A percentile compares a stretch with the other conserved stretches of the same genome.
Conservation (phyloP, 64 coral and sea anemone species). For the Pachyseris speciosa region DNA sequence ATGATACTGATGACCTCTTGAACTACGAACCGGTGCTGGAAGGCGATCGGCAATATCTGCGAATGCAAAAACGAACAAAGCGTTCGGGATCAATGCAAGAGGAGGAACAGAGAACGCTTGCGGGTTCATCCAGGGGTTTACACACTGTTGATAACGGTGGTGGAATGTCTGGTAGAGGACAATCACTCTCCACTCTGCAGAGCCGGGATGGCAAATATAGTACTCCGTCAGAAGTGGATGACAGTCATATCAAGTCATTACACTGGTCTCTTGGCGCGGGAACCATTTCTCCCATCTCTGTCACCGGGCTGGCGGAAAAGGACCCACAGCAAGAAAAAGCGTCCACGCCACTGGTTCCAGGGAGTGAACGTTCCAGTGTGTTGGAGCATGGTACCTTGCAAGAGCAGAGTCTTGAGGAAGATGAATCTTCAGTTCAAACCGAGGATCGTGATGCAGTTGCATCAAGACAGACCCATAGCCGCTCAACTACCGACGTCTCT, state of each 20-base stretch:
- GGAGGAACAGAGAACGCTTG: neutral
- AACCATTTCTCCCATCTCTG: constrained; percentile 44
- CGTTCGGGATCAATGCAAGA: neutral
- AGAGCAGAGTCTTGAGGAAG: constrained; percentile 66
- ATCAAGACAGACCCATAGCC: neutral
- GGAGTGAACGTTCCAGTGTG: constrained; percentile 10
- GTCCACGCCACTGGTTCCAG: neutral
- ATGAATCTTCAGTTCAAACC: neutral
- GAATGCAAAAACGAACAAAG: neutral
- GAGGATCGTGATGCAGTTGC: neutral
- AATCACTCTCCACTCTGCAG: neutral
- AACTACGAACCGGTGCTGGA: constrained; percentile 84
- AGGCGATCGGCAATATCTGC: constrained; percentile 73
- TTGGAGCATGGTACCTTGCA: constrained; percentile 22
- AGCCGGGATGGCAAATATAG: neutral
- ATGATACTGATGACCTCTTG: constrained; percentile 90
- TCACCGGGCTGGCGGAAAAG: constrained; percentile 9
- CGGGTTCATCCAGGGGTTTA: neutral
- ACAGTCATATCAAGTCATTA: constrained; percentile 38
- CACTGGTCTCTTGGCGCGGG: constrained; percentile 69
- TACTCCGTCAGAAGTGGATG: neutral
- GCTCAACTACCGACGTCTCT: constrained; percentile 46
- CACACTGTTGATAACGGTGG: neutral
- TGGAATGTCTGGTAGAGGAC: neutral
- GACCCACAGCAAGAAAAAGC: constrained; percentile 24